These are phyloP conservation scores for Volucella inanis DNA, from an alignment of 2,888 invertebrate species.

Conservation along the genomic window DNA sequence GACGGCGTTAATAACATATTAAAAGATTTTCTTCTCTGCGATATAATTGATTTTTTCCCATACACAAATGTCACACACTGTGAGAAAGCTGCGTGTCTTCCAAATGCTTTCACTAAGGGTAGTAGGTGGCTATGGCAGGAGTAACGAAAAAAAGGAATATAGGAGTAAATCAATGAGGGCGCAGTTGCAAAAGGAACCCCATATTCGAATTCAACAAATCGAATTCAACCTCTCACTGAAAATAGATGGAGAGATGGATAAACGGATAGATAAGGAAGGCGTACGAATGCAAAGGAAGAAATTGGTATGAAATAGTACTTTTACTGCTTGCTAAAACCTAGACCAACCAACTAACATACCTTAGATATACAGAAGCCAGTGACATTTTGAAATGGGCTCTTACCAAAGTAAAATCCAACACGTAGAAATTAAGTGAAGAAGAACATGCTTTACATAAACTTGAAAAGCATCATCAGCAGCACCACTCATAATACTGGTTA, in stretches of 20 bases:
- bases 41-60: conserved; percentile 63
- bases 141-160: conserved; percentile 12
- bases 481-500: conserved; percentile 15
- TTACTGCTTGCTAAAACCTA: background rate
- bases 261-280: conserved; percentile 31
- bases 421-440: conserved; percentile 64
- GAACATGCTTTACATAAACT: conserved; percentile 70
- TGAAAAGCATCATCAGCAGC: conserved; percentile 21
- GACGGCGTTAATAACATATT: conserved; percentile 26
- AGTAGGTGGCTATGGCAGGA: background rate
- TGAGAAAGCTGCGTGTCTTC: conserved; percentile 49
- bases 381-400: conserved; percentile 43
- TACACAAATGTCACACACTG: conserved; percentile 12
- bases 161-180: conserved; percentile 60
- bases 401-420: conserved; percentile 48
- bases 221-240: conserved; percentile 16
- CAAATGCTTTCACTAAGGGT: background rate
- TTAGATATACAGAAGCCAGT: background rate
- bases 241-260: background rate
- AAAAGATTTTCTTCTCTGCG: conserved; percentile 37
- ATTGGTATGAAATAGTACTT: background rate
- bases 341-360: background rate
- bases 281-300: background rate
- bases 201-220: conserved; percentile 60
- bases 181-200: conserved; percentile 68